Evolutionary conservation across 2,888 invertebrate genomes (phyloP).

Genomic region (Creontiades dilutus): DNA sequence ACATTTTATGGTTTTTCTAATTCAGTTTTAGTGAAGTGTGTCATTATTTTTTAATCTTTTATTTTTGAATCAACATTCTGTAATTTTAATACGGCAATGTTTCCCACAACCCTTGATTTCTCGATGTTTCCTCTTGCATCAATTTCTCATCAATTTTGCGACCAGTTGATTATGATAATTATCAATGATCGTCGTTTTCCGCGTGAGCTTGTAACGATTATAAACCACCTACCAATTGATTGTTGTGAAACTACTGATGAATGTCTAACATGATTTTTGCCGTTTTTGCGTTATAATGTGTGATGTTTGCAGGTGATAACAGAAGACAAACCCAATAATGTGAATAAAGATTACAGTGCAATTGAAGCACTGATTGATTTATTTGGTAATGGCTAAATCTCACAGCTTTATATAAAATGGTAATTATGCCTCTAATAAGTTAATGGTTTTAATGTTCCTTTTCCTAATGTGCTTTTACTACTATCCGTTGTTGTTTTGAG

Average conservation of each 20-base stretch:
- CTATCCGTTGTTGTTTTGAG: background rate
- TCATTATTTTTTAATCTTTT: too few relatives aligned
- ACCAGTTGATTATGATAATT: too few relatives aligned
- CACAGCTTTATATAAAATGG: slow-evolving; percentile 43
- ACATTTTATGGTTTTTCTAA: too few relatives aligned
- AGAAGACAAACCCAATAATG: slow-evolving; percentile 75
- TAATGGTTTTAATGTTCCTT: background rate
- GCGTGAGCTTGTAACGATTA: too few relatives aligned
- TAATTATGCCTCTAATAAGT: slow-evolving; percentile 56
- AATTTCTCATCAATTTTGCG: too few relatives aligned
- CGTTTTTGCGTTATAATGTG: slow-evolving; percentile 63
- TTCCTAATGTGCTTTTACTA: background rate
- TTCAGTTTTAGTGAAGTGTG: too few relatives aligned
- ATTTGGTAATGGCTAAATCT: slow-evolving; percentile 74
- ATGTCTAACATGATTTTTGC: slow-evolving; percentile 22
- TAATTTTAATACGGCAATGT: too few relatives aligned
- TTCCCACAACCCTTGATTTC: too few relatives aligned
- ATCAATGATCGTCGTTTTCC: too few relatives aligned
- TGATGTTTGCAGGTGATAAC: slow-evolving; percentile 76
- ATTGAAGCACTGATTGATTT: slow-evolving; percentile 75
- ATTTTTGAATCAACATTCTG: too few relatives aligned
- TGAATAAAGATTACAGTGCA: slow-evolving; percentile 74
- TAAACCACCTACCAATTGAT: background rate
- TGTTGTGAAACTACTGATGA: background rate
- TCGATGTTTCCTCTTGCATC: too few relatives aligned